Base-by-base conservation (phyloP, 2,797 vertebrate genomes). In the Cottoperca gobio region DNA sequence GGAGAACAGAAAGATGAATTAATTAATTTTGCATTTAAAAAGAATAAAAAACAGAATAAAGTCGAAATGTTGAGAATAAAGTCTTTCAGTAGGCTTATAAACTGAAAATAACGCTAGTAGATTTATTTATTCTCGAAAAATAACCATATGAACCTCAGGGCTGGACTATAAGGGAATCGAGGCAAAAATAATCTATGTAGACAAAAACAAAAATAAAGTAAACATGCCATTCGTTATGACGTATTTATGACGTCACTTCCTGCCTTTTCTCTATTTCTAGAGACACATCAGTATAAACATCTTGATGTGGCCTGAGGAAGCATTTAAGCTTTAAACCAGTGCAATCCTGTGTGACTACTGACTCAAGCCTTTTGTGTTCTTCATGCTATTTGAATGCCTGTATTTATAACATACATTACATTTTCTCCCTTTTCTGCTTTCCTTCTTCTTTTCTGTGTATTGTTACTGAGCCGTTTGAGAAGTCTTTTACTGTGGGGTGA, bases 401-500 rank as follows among this genome's bases (percentile, higher is more conserved):
- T 26, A 6, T 28, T 23, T 8, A 6, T 14, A 16, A 21, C 12
- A 33, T 16, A 9, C 24, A 7, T 24, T 50, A 19, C 23, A 66
- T 67, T 23, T 45, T 8, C 1, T 42, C 9, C 28, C 37, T 40
- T 65, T 54, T 31, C 17, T 52, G 37, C 37, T 53, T 21, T 48
- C 7, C 0, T 4, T 37, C 57, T 42, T 46, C 62, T 33, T n/a
- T 21, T 12, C 17, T 9, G 59, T 21, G 26, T 0, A 33, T 59
- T 43, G 45, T 63, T 3, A 14, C 42, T 23, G n/a, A 17, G 43
- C 60, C 5, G 6, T 37, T 37, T 57, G 5, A 5, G 3, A 60
- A n/a, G 19, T 2, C 0, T 61, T 31, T 0, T 6, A 45, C 6
- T 7, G 39, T 23, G n/a, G 17, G 52, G 13, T 4, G 0, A 11